Evolutionary conservation across 2,797 vertebrate genomes (phyloP).

Genomic region (Selene dorsalis): DNA sequence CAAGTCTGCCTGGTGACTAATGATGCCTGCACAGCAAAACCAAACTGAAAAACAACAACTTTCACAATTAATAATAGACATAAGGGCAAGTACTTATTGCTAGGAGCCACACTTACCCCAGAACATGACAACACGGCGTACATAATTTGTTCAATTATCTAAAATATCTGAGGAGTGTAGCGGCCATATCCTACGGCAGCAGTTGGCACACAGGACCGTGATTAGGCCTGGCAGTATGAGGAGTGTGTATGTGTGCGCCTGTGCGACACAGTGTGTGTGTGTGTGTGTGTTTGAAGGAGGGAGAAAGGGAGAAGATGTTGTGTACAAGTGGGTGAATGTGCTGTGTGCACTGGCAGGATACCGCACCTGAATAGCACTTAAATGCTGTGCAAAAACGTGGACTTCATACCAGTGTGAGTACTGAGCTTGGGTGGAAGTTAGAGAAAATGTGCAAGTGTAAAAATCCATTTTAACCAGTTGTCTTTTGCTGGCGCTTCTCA

Average conservation of each 20-base stretch:
- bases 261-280: conserved; percentile 24
- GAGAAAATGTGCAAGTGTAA: not conserved
- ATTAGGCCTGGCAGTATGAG: conserved; percentile 66
- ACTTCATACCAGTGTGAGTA: not conserved
- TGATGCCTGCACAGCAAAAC: conserved; percentile 66
- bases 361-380: conserved; percentile 26
- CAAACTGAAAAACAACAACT: conserved; percentile 67
- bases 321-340: conserved; percentile 6
- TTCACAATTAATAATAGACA: conserved; percentile 73
- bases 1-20: conserved; percentile 71
- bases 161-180: conserved; percentile 76
- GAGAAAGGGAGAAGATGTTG: not conserved
- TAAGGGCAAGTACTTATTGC: conserved; percentile 66
- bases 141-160: conserved; percentile 84
- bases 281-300: conserved; percentile 3
- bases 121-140: conserved; percentile 63
- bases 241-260: conserved; percentile 30
- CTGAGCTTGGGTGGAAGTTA: not conserved
- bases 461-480: not conserved
- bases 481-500: not conserved
- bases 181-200: conserved; percentile 67
- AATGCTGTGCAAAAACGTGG: conserved; percentile 1
- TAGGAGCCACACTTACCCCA: conserved; percentile 74
- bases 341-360: not conserved
- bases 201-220: conserved; percentile 54